Evolutionary conservation across 2,797 vertebrate genomes (phyloP).

Genomic region (Chelidonichthys spinosus): DNA sequence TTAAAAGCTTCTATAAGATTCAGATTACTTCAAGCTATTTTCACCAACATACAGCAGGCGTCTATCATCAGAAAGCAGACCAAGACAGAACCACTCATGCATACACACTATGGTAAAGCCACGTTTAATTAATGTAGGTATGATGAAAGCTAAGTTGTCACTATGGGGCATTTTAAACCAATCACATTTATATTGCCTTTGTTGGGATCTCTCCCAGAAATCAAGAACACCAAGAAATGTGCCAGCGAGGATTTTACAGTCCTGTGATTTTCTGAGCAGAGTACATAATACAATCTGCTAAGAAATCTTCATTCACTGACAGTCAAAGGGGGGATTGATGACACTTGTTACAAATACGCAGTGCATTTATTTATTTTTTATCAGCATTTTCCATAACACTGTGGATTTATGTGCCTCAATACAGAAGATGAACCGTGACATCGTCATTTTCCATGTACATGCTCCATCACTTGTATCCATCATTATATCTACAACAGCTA

Average conservation of each 20-base stretch:
- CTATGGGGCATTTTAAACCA: constrained; percentile 63
- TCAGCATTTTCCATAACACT: constrained; percentile 73
- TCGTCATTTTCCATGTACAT: constrained; percentile 77
- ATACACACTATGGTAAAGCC: constrained; percentile 68
- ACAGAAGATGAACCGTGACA: constrained; percentile 76
- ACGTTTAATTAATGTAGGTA: constrained; percentile 72
- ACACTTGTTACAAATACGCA: constrained; percentile 74
- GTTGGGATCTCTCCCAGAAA: constrained; percentile 58
- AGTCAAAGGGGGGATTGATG: constrained; percentile 72
- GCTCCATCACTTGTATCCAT: constrained; percentile 75
- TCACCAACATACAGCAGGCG: constrained; percentile 55
- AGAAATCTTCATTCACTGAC: constrained; percentile 74
- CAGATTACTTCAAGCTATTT: constrained; percentile 75
- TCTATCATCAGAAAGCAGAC: constrained; percentile 70
- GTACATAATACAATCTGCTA: constrained; percentile 70
- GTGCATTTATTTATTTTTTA: constrained; percentile 67
- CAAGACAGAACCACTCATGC: constrained; percentile 67
- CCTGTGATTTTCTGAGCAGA: constrained; percentile 67
- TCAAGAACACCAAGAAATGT: constrained; percentile 61
- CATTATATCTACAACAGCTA: constrained; percentile 77
- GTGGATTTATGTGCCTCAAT: constrained; percentile 73
- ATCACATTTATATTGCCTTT: constrained; percentile 69
- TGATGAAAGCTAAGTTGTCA: constrained; percentile 72
- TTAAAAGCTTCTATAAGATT: constrained; percentile 67
- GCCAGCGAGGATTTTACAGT: constrained; percentile 61